Evolutionary conservation across 2,888 invertebrate species (phyloP), one percentile per base, ranked within the genome.

Genomic region (Brassicogethes aeneus): DNA sequence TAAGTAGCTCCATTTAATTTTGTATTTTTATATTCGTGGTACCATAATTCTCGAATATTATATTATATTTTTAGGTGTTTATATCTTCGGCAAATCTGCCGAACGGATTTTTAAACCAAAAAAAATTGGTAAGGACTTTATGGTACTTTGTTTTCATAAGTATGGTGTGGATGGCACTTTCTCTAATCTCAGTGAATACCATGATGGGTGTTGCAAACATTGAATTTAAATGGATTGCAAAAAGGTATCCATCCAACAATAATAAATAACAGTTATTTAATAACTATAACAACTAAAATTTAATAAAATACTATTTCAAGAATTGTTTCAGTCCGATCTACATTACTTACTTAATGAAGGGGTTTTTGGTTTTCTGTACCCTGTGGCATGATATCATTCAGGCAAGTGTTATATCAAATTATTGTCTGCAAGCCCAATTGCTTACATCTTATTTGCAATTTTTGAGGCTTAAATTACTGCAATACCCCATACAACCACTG

Each of bases 311-410:
- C n/a, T n/a, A n/a, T n/a, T n/a, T n/a, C n/a, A n/a, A n/a, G n/a
- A n/a, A n/a, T n/a, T n/a, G n/a, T n/a, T n/a, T n/a, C n/a, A n/a
- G n/a, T n/a, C 32, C 32, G 10, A 10, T 15, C 10, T 31, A 37
- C 13, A 13, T 17, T 16, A 13, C 7, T 51, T 55, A 73, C 44
- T 47, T 64, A 1, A 57, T 81, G 34, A 79, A 83, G 68, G 66
- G 80, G 23, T 57, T 80, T 3, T 64, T 87, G 42, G 74, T 85
- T 16, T 60, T 79, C 31, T 80, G 82, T 48, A 83, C 86, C 7
- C 62, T 85, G 44, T 79, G 80, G 65, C 87, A 88, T 59, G 87
- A 89, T 61, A 78, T 85, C 66, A 80, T 88, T 40, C 86, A 88
- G 66, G 83, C 85, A n/a, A 82, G 86, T 2, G 78, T 88, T 39